phyloP scores from a whole-genome alignment of 2,888 invertebrate genomes.

The Limenitis arthemis region DNA sequence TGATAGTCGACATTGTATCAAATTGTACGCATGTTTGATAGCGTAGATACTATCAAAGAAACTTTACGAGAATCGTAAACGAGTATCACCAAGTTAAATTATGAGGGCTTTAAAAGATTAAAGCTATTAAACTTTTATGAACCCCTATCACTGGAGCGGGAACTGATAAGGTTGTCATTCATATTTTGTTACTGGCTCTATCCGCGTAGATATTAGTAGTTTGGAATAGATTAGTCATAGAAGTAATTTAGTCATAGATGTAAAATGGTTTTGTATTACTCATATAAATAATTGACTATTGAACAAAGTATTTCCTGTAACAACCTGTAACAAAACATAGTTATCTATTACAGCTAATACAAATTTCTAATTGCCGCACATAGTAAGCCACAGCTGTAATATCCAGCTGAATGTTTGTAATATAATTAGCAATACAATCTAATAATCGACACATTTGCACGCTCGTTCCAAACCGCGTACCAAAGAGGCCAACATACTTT shows the following conservation, averaged over 20 bases:
- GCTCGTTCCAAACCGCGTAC: conserved; percentile 31
- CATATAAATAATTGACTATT: too few relatives aligned
- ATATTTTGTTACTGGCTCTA: conserved; percentile 16
- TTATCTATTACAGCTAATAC: not conserved
- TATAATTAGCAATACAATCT: conserved; percentile 25
- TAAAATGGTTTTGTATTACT: too few relatives aligned
- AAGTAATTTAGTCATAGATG: too few relatives aligned
- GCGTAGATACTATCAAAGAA: conserved; percentile 38
- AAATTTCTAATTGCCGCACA: conserved; percentile 1
- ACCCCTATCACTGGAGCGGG: conserved; percentile 51
- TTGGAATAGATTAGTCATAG: too few relatives aligned
- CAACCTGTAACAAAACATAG: not conserved
- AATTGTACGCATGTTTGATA: conserved; percentile 28
- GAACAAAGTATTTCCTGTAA: too few relatives aligned
- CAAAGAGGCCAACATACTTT: conserved; percentile 24
- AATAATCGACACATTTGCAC: conserved; percentile 35
- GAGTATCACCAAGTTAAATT: conserved; percentile 49
- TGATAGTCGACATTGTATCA: too few relatives aligned
- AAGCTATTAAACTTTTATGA: conserved; percentile 58
- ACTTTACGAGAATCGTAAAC: conserved; percentile 54
- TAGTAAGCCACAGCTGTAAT: conserved; percentile 4
- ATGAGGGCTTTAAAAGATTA: conserved; percentile 57
- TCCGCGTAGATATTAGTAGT: too few relatives aligned
- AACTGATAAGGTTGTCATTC: conserved; percentile 38
- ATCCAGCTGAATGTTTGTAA: conserved; percentile 16